Evolutionary conservation across 2,888 invertebrate species (phyloP), one percentile per base, ranked within the genome.

Genomic region (Scrobipalpa atriplicella): DNA sequence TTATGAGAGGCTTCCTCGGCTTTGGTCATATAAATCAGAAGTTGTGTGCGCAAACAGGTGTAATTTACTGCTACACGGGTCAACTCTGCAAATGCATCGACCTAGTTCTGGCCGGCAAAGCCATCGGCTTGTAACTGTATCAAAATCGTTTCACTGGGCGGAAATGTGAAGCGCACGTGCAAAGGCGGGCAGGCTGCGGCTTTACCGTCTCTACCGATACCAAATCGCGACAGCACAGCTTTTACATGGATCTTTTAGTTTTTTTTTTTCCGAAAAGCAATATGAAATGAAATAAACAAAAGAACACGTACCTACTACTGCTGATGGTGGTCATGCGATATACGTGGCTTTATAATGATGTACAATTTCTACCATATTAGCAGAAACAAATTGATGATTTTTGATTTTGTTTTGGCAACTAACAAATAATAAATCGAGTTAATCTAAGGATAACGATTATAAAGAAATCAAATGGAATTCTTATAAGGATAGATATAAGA

Each of bases 41-140:
- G 29, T 29, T 29, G 29, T 29, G 29, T 29, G 29, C 2, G 29
- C 29, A 54, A 41, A 61, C 51, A 61, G 51, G 36, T 61, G 43
- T 47, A 51, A 52, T 43, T 66, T 62, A 62, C 66, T 66, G 62
- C 61, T 36, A 5, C 51, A 51, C 36, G 43, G 63, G 47, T 60
- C 61, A 56, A 13, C 47, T 47, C 47, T 16, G 47, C 47, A 47
- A 47, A 47, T 47, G 47, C n/a, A 52, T 52, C 52, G 52, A 52
- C 19, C 52, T 52, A 52, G 52, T 52, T 52, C 19, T 52, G 1
- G 52, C 19, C 19, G 2, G 52, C 52, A 19, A 52, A 52, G 47
- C 47, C 47, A 47, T 47, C 19, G 19, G 52, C 52, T 52, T 52
- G 18, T 52, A 52, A 19, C 52, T 52, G 52, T 52, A 52, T 52